Base-by-base conservation (phyloP, 2,797 vertebrate genomes). In the Anolis apletophallus region DNA sequence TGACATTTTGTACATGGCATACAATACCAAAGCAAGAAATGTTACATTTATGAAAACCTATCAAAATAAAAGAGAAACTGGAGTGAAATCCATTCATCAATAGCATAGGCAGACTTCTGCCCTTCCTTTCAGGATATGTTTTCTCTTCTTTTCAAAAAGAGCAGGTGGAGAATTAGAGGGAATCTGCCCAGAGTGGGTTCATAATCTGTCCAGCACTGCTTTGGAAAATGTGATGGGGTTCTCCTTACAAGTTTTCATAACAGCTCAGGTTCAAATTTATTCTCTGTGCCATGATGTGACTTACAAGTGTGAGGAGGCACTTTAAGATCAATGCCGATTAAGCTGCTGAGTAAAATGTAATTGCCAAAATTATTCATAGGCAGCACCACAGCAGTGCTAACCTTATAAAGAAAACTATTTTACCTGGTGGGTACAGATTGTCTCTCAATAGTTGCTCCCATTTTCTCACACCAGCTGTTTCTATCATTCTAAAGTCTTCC, bases 371-470 rank as follows among this genome's bases (percentile, higher is more conserved):
- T 77, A 1, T 76, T 52, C 0, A 3, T 36, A 79, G 55, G 64
- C 61, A 80, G 36, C 79, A 90, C 36, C 16, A 89, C 91, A 93
- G 55, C 73, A 68, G 78, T 91, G n/a, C 55, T 84, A 50, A 87
- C 57, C 89, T 7, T 68, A 5, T 29, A 68, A 93, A 81, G 52
- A 78, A 87, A 91, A 91, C 32, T 80, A 82, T 80, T 92, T 83
- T 81, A 71, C 36, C 74, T 83, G 80, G 73, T 80, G 59, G 74
- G 50, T 83, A 90, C 72, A 80, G 72, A 59, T 83, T 85, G 72
- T 84, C 69, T 88, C 55, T 90, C 83, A 85, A 78, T 36, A 74
- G 88, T 68, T 87, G 81, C 0, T 92, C 80, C 91, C 57, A 52
- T 75, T 29, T 83, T 32, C 23, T 93, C 59, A 90, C 76, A 1